These are phyloP conservation scores for Lytechinus variegatus DNA, from an alignment of 35 echinoderm and acorn worm genomes.

Conservation along the genomic window DNA sequence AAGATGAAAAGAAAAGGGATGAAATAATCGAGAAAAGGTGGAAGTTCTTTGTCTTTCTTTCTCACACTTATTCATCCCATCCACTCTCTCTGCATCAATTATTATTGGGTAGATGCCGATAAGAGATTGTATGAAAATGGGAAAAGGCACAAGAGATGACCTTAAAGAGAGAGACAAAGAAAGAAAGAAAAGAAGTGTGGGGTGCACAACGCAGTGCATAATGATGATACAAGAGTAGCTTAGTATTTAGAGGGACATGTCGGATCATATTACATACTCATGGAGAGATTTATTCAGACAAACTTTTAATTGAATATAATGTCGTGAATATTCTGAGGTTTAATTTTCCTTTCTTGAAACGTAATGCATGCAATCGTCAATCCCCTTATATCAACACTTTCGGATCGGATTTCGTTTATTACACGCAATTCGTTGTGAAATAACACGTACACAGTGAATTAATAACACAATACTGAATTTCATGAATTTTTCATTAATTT, in stretches of 20 bases:
- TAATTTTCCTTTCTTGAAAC: not conserved
- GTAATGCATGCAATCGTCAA: not conserved
- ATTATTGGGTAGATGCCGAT: no score
- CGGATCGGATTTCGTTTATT: not conserved
- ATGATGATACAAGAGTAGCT: not conserved
- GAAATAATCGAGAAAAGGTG: no score
- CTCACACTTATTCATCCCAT: no score
- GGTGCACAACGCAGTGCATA: no score
- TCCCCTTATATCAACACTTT: not conserved
- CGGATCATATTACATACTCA: not conserved
- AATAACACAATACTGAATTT: not conserved
- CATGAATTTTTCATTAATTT: no score
- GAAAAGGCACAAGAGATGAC: no score
- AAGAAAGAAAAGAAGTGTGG: not conserved
- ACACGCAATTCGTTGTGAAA: not conserved
- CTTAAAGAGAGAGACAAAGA: not conserved
- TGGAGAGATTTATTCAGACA: not conserved
- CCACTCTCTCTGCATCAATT: no score
- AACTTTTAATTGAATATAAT: not conserved
- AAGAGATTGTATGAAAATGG: no score
- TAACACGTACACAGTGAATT: not conserved
- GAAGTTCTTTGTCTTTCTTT: no score
- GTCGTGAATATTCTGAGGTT: not conserved
- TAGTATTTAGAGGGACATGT: not conserved
- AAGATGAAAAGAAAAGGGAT: no score